Evolutionary conservation across 2,113 vertebrate species (phyloP).

Genomic region (Potamarius usumacintae): DNA sequence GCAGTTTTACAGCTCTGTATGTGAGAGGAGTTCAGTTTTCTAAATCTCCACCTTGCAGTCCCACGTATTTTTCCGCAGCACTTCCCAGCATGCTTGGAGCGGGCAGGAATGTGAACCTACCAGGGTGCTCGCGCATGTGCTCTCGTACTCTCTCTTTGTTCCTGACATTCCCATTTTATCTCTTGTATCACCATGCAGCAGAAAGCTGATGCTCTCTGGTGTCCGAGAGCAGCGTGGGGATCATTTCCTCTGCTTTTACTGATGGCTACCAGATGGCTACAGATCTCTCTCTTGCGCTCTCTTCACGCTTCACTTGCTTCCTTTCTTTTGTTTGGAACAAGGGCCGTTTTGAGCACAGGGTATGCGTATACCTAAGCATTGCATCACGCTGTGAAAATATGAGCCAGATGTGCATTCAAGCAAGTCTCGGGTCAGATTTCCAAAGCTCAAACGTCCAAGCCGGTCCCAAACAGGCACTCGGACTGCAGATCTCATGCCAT

Average conservation of each 20-base stretch:
- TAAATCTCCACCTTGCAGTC: neutral
- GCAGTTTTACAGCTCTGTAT: neutral
- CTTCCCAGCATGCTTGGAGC: slow-evolving; percentile 20
- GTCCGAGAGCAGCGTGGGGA: slow-evolving; percentile 59
- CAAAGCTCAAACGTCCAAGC: neutral
- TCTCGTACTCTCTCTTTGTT: neutral
- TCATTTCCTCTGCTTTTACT: slow-evolving; percentile 69
- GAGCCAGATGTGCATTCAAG: neutral
- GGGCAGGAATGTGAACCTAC: slow-evolving; percentile 25
- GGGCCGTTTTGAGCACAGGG: neutral
- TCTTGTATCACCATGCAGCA: neutral
- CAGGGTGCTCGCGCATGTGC: neutral
- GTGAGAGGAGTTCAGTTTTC: neutral
- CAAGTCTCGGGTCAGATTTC: neutral
- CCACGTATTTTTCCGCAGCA: neutral
- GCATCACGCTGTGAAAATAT: neutral
- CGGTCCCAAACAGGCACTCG: neutral
- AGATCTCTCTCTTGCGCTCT: slow-evolving; percentile 29
- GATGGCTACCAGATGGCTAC: slow-evolving; percentile 77
- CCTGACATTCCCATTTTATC: neutral
- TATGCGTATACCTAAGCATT: neutral
- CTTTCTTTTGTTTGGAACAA: slow-evolving; percentile 41
- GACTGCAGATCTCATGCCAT: neutral
- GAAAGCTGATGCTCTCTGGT: slow-evolving; percentile 29
- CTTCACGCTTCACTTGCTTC: neutral